Conservation (phyloP, 2,113 vertebrate genomes). For the Benitochromis conjunctus region DNA sequence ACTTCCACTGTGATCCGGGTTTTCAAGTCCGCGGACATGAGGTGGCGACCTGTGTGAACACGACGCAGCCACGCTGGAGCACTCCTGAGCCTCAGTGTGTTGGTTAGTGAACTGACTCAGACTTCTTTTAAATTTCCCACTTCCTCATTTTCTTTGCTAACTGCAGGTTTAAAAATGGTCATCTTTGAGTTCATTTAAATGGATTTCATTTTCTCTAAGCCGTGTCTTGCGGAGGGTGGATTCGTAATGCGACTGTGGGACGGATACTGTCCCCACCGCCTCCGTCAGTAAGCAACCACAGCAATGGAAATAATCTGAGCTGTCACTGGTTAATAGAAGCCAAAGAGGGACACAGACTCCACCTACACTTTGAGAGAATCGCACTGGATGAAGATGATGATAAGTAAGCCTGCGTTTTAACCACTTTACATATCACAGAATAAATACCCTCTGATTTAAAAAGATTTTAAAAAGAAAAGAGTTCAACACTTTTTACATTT, state of each 20-base stretch:
- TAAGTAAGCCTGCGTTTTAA: conserved; percentile 67
- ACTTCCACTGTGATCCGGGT: conserved; percentile 87
- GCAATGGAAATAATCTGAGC: conserved; percentile 84
- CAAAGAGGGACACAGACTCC: conserved; percentile 83
- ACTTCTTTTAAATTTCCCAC: neutral
- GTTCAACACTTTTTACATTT: neutral
- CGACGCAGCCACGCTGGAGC: conserved; percentile 85
- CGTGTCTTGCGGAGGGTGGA: conserved; percentile 85
- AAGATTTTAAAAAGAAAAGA: neutral
- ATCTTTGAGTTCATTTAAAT: neutral
- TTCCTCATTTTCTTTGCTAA: neutral
- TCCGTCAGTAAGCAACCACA: conserved; percentile 76
- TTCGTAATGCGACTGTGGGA: conserved; percentile 86
- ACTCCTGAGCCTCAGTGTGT: conserved; percentile 75
- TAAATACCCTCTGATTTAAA: neutral
- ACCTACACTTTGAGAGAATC: conserved; percentile 89
- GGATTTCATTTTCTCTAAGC: conserved; percentile 27
- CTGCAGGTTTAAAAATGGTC: neutral
- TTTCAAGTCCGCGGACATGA: conserved; percentile 86
- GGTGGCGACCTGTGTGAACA: conserved; percentile 82
- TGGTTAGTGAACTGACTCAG: conserved; percentile 47
- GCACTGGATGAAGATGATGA: conserved; percentile 89
- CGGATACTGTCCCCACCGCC: conserved; percentile 82
- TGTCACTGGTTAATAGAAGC: conserved; percentile 93
- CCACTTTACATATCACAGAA: neutral